phyloP scores from a whole-genome alignment of 2,113 vertebrate species.

The Atherinomorus stipes region DNA sequence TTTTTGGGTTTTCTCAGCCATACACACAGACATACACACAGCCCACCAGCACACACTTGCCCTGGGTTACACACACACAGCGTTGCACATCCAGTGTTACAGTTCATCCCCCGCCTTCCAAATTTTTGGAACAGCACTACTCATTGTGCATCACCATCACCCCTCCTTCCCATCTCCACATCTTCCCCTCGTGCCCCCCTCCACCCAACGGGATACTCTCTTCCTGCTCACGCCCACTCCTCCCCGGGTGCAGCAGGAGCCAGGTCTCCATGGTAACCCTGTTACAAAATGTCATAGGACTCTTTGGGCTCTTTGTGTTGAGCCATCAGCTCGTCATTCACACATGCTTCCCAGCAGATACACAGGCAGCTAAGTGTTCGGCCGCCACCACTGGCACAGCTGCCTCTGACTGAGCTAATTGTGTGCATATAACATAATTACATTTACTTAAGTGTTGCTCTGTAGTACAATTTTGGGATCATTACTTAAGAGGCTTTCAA shows the following conservation, averaged over 20 bases:
- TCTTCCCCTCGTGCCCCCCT: constrained; percentile 8
- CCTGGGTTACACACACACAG: constrained; percentile 43
- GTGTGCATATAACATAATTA: neutral
- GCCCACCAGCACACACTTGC: constrained; percentile 21
- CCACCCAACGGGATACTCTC: constrained; percentile 64
- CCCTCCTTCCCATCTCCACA: neutral
- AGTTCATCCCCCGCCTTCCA: constrained; percentile 49
- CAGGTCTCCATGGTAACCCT: constrained; percentile 77
- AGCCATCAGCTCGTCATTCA: constrained; percentile 60
- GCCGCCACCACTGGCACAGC: constrained; percentile 49
- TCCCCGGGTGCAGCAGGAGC: constrained; percentile 66
- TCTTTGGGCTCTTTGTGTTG: constrained; percentile 79
- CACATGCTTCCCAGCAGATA: constrained; percentile 68
- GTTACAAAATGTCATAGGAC: constrained; percentile 77
- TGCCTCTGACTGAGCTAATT: constrained; percentile 17
- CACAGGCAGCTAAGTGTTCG: constrained; percentile 46
- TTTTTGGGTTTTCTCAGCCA: neutral
- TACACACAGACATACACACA: neutral
- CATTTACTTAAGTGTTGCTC: too few species aligned
- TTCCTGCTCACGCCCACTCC: constrained; percentile 76
- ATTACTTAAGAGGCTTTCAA: too few species aligned
- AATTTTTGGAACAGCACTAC: constrained; percentile 72
- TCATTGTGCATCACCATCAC: constrained; percentile 63
- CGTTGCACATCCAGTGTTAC: constrained; percentile 54
- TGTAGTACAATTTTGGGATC: too few species aligned